Evolutionary conservation across 2,888 invertebrate genomes (phyloP), one percentile per base, ranked within the genome.

Genomic region (Scaptodrosophila latifasciaeformis): DNA sequence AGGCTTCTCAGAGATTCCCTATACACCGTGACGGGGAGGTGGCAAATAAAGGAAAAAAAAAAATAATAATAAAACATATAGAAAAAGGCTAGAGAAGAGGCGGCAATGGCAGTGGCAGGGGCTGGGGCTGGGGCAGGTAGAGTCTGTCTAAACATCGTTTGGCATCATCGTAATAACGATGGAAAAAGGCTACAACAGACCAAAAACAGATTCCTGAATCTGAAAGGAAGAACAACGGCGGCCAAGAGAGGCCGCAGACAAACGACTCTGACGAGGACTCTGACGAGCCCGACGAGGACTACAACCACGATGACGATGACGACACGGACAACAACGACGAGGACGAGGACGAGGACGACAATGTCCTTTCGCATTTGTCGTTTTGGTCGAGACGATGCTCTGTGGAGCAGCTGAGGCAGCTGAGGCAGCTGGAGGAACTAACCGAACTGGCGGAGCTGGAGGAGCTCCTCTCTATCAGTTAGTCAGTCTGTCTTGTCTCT

Each of bases 351-450:
- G 44, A 70, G 62, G 75, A 79, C 74, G 75, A 80, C 80, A 75
- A 80, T 75, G 75, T 75, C 75, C 75, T 75, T 75, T 80, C 80
- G 79, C 72, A 75, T 75, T 75, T 75, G 75, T 75, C 80, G 75
- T 77, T 74, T 63, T 55, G 61, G 59, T 62, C 77, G 80, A 72
- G 72, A 76, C 80, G 76, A 66, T 52, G 70, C 63, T n/a, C n/a
- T n/a, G n/a, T n/a, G n/a, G n/a, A n/a, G n/a, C n/a, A 56, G 46
- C 65, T 53, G 46, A 45, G 48, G 51, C 60, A 54, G 53, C 55
- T 52, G 42, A 46, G 37, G 43, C 45, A 53, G 39, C 35, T 24
- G 29, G 51, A 37, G n/a, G n/a, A n/a, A n/a, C n/a, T n/a, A n/a
- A n/a, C n/a, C n/a, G n/a, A n/a, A n/a, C 27, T 6, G 15, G 31